phyloP scores from a whole-genome alignment of 2,797 vertebrate genomes.

The Cynodonichthys magdalenae region DNA sequence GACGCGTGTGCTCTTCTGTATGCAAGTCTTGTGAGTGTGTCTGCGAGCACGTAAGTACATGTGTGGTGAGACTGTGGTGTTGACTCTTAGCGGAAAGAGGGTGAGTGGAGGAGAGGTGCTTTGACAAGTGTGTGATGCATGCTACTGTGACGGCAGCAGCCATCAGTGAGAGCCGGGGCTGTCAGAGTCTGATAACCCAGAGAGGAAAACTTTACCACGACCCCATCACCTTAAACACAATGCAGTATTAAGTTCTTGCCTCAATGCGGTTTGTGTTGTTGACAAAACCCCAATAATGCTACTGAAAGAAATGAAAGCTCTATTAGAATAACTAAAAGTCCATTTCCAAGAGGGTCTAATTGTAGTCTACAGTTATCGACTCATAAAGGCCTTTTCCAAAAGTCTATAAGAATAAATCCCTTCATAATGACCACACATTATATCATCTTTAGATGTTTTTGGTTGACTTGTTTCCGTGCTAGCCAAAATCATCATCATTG shows the following conservation, averaged over 20 bases:
- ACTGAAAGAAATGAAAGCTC: conserved; percentile 6
- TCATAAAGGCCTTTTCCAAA: conserved; percentile 1
- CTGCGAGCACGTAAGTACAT: conserved; percentile 54
- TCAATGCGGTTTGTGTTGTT: background rate
- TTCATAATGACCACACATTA: conserved; percentile 9
- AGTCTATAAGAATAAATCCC: conserved; percentile 28
- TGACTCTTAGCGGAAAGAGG: conserved; percentile 67
- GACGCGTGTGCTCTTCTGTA: conserved; percentile 31
- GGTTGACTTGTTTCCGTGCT: conserved; percentile 17
- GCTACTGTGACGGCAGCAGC: conserved; percentile 73
- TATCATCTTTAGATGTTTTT: conserved; percentile 38
- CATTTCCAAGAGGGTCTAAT: too few species aligned
- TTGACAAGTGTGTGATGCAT: conserved; percentile 78
- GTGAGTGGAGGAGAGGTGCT: conserved; percentile 70
- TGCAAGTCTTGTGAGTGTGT: conserved; percentile 47
- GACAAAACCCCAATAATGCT: background rate
- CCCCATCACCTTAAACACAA: conserved; percentile 47
- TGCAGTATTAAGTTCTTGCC: conserved; percentile 1
- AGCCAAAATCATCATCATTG: conserved; percentile 20
- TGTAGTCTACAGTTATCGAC: too few species aligned
- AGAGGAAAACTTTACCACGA: conserved; percentile 51
- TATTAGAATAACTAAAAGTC: too few species aligned
- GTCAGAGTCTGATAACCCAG: conserved; percentile 68
- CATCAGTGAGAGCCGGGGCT: conserved; percentile 63
- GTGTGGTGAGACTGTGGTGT: conserved; percentile 67